Evolutionary conservation across 2,888 invertebrate species (phyloP).

Genomic region (Allygus modestus): DNA sequence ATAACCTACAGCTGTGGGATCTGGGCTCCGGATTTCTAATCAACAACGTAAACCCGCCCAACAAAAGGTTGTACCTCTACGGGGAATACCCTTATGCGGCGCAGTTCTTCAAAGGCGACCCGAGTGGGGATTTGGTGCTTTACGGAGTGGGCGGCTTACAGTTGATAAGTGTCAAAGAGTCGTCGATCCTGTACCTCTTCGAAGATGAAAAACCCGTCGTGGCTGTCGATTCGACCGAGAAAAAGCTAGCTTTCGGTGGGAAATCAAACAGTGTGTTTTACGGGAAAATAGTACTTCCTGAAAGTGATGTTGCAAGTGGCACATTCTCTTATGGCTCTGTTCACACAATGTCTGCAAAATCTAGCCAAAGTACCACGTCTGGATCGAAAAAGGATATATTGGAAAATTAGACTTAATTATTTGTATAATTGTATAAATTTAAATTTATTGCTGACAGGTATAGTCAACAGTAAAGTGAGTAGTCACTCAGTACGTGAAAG

Average conservation of each 20-base stretch:
- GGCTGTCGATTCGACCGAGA: neutral
- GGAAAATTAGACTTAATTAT: neutral
- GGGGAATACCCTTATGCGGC: constrained; percentile 17
- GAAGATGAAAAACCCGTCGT: constrained; percentile 32
- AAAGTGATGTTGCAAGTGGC: neutral
- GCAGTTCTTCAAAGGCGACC: constrained; percentile 9
- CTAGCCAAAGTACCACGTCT: neutral
- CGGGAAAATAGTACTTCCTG: neutral
- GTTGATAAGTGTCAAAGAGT: neutral
- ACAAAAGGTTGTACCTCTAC: constrained; percentile 17
- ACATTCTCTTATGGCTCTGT: neutral
- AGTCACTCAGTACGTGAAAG: too few relatives aligned
- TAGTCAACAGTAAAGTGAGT: too few relatives aligned
- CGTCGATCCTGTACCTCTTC: neutral
- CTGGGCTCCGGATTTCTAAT: neutral
- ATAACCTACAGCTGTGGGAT: neutral
- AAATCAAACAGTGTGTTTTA: neutral
- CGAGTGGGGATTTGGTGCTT: neutral
- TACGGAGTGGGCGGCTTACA: neutral
- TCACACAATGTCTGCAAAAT: neutral
- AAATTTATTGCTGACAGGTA: too few relatives aligned
- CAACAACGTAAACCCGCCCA: neutral
- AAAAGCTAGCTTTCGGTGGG: constrained; percentile 8
- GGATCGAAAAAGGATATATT: neutral
- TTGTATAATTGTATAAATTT: too few relatives aligned